A percentile compares a stretch with the other conserved stretches of the same genome.
phyloP scores from a whole-genome alignment of 2,888 invertebrate species.

The Listrodromus nycthemerus region DNA sequence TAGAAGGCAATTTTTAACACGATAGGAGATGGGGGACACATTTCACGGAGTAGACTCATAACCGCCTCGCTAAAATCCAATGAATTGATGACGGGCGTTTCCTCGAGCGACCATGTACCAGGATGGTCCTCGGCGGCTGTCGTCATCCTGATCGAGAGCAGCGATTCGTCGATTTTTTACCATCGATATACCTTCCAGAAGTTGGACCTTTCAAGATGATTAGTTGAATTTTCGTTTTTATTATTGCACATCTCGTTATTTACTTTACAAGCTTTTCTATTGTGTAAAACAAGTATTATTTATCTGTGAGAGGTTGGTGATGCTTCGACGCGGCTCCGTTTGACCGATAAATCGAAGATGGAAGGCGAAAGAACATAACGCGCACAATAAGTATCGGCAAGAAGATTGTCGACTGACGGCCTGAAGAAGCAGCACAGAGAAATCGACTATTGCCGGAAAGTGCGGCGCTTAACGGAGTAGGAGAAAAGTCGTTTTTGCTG shows the following conservation, averaged over 20 bases:
- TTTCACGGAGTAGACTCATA: conserved; percentile 75
- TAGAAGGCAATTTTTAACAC: conserved; percentile 82
- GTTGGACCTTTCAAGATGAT: too few relatives aligned
- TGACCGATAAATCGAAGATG: not conserved
- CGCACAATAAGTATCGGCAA: not conserved
- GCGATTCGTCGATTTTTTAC: not conserved
- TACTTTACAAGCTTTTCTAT: not conserved
- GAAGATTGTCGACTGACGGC: not conserved
- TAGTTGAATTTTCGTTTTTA: not conserved
- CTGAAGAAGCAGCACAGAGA: conserved; percentile 29
- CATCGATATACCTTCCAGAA: not conserved
- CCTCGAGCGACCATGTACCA: conserved; percentile 7
- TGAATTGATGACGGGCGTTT: conserved; percentile 70
- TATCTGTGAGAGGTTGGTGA: not conserved
- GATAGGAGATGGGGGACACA: conserved; percentile 75
- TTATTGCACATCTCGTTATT: not conserved
- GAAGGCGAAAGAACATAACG: not conserved
- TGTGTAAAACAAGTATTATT: not conserved
- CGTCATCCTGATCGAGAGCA: not conserved
- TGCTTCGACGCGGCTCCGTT: not conserved
- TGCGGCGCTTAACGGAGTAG: conserved; percentile 36
- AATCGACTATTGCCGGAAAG: conserved; percentile 44
- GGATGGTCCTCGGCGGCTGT: not conserved
- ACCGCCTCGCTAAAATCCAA: conserved; percentile 71
- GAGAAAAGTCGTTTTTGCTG: conserved; percentile 49